A percentile compares a stretch with the other conserved stretches of the same genome.
Conservation (phyloP, 2,113 vertebrate genomes). For the Cettia cetti region DNA sequence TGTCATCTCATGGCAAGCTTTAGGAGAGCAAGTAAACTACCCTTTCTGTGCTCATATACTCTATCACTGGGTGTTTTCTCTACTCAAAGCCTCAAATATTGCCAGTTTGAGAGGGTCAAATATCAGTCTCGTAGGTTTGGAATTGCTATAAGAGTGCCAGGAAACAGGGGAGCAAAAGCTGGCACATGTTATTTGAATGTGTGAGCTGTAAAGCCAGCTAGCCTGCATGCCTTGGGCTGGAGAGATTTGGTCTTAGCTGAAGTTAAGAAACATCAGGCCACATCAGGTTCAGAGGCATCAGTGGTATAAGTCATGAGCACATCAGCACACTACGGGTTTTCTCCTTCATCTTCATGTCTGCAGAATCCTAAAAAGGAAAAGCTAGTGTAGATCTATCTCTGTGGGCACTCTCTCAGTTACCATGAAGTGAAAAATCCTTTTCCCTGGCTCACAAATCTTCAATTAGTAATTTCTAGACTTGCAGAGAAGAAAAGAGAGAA, state of each 20-base stretch:
- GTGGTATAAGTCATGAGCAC: neutral
- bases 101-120: conserved; percentile 22
- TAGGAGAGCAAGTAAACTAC: neutral
- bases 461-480: neutral
- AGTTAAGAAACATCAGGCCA: neutral
- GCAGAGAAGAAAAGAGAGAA: neutral
- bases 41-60: neutral
- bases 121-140: neutral
- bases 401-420: neutral
- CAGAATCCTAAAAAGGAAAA: neutral
- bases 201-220: neutral
- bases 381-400: neutral
- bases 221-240: neutral
- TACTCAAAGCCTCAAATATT: neutral
- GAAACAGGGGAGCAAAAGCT: conserved; percentile 14
- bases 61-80: neutral
- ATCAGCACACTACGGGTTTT: neutral
- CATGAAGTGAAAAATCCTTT: neutral
- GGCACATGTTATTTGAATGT: neutral
- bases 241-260: neutral
- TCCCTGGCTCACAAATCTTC: neutral
- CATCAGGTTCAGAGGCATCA: neutral
- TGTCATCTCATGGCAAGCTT: neutral
- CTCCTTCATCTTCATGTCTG: neutral
- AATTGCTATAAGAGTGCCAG: neutral